Evolutionary conservation across 2,113 vertebrate genomes (phyloP), one percentile per base, ranked within the genome.

Genomic region (Ictalurus furcatus): DNA sequence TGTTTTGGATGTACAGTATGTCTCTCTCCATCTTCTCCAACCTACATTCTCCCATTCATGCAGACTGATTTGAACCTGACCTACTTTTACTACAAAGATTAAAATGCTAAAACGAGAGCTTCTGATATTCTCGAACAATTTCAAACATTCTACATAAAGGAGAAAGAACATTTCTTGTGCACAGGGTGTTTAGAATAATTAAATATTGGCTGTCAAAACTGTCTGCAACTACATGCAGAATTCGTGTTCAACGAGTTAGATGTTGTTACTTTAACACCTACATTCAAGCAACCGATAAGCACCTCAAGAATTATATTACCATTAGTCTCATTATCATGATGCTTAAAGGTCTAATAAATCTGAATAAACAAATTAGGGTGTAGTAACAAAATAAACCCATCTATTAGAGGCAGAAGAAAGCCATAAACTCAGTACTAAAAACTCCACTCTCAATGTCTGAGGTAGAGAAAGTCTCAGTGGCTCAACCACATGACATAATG

Each of bases 41-140:
- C 87, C 67, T 5, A 37, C 56, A 86, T 69, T 58, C 9, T 17
- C 12, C 56, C 54, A 71, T n/a, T 69, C 34, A 80, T 44, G 28
- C 40, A 63, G 54, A 19, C 58, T 37, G 37, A 30, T 61, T 17
- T 67, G 30, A 30, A 56, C 30, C 25, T 87, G 79, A 87, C 85
- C 85, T 89, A 81, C 71, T 85, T 87, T 79, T 17, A 63, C 6
- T 25, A 34, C 65, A 48, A 76, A n/a, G 78, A 6, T 71, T 81
- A 56, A 86, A 14, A n/a, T 69, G 23, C 28, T 34, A 81, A 89
- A 58, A 61, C 30, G 2, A 83, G 65, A 86, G 69, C 52, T n/a
- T 74, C 54, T 40, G 21, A 3, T 30, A 61, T 34, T 44, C 25
- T 30, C 76, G 3, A 40, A 52, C 19, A 11, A 37, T 59, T 44